Conservation (phyloP, 2,888 invertebrate species). For the Rotaria magnacalcarata region DNA sequence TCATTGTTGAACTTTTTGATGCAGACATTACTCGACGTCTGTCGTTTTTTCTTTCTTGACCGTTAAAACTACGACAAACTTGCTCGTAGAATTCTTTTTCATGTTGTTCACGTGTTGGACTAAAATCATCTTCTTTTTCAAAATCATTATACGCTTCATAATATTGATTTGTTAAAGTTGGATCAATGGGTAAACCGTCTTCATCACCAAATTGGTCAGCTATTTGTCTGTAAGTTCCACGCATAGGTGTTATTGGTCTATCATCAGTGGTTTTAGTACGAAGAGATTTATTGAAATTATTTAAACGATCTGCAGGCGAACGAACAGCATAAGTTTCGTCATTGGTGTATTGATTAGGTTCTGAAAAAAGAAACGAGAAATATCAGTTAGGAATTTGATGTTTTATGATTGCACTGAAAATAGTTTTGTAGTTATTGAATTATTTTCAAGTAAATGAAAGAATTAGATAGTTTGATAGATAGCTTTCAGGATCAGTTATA, state of each 20-base stretch:
- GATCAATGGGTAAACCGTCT: constrained; percentile 55
- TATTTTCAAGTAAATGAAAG: too few relatives aligned
- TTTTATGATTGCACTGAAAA: too few relatives aligned
- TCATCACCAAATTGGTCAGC: constrained; percentile 40
- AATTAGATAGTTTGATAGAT: too few relatives aligned
- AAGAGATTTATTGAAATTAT: neutral
- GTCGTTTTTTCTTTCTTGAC: neutral
- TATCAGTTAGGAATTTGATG: too few relatives aligned
- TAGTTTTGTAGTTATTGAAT: too few relatives aligned
- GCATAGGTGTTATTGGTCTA: constrained; percentile 57
- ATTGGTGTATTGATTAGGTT: constrained; percentile 40
- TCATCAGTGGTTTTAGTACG: constrained; percentile 49
- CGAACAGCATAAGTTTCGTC: neutral
- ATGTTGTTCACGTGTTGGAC: constrained; percentile 37
- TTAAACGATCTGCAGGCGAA: neutral
- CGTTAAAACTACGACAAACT: constrained; percentile 3
- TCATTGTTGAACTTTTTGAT: constrained; percentile 1
- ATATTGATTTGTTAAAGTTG: constrained; percentile 56
- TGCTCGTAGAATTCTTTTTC: constrained; percentile 20
- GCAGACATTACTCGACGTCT: neutral
- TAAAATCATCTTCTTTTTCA: constrained; percentile 49
- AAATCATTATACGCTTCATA: constrained; percentile 57
- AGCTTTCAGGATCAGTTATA: too few relatives aligned
- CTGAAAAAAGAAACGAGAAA: constrained; percentile 23
- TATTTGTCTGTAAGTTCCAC: constrained; percentile 28